Evolutionary conservation across 1,140 invertebrate genomes (phyloP).

Genomic region (Drosophila repleta): DNA sequence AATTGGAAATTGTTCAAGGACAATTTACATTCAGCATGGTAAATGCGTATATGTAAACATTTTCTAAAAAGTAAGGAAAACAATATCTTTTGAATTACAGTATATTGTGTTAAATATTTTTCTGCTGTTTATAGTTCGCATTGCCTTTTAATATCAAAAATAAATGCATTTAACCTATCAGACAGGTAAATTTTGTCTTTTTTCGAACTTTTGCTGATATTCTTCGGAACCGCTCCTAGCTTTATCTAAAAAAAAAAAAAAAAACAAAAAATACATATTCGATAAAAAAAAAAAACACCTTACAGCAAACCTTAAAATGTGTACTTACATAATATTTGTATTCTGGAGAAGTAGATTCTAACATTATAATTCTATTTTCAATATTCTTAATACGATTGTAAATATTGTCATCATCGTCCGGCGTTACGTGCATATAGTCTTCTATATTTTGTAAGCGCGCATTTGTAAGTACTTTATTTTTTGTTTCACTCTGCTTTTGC

Average conservation of each 20-base stretch:
- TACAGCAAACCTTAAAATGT: neutral
- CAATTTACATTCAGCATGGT: no score
- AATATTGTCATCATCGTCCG: slow-evolving; percentile 85
- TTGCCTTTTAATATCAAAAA: slow-evolving; percentile 22
- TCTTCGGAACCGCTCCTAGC: slow-evolving; percentile 4
- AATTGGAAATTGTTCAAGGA: no score
- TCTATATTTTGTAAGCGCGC: slow-evolving; percentile 55
- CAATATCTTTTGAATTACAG: no score
- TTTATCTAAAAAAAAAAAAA: slow-evolving; percentile 40
- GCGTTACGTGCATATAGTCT: slow-evolving; percentile 42
- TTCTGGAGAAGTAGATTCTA: slow-evolving; percentile 89
- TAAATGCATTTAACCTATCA: slow-evolving; percentile 13
- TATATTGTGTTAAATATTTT: no score
- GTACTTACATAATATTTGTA: slow-evolving; percentile 87
- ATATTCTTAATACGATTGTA: slow-evolving; percentile 87
- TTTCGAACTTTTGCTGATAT: neutral
- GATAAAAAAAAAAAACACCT: neutral
- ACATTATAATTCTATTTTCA: slow-evolving; percentile 87
- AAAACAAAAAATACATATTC: no score
- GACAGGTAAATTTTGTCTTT: slow-evolving; percentile 24
- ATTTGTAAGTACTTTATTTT: slow-evolving; percentile 23
- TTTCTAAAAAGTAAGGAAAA: no score
- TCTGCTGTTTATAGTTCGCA: neutral
- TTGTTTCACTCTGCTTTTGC: slow-evolving; percentile 78
- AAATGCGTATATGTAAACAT: no score